A percentile compares a stretch with the other conserved stretches of the same genome.
phyloP scores from a whole-genome alignment of 2,797 vertebrate species.

The Acrossocheilus fasciatus region DNA sequence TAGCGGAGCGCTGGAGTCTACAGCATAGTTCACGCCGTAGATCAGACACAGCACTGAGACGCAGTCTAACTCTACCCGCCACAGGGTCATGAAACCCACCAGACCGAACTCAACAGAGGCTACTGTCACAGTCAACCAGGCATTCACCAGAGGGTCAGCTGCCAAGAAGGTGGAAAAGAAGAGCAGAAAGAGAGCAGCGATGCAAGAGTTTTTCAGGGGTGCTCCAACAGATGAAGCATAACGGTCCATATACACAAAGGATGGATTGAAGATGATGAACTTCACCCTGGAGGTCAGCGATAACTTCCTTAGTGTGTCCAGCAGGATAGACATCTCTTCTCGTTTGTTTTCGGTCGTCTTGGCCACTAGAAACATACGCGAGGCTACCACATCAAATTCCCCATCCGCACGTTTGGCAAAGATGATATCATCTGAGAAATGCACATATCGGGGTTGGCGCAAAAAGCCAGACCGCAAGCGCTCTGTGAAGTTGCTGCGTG shows the following conservation, averaged over 20 bases:
- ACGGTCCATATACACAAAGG: conserved; percentile 98
- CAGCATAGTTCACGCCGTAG: conserved; percentile 94
- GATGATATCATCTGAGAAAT: conserved; percentile 98
- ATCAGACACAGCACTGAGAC: conserved; percentile 97
- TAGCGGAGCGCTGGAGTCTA: conserved; percentile 94
- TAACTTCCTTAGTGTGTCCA: conserved; percentile 94
- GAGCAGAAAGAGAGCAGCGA: conserved; percentile 96
- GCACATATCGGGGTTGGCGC: conserved; percentile 88
- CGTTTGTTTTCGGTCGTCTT: conserved; percentile 98
- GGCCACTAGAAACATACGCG: conserved; percentile 95
- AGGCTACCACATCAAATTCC: conserved; percentile 92
- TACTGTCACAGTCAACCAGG: conserved; percentile 95
- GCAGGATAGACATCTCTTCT: conserved; percentile 95
- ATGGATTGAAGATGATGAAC: conserved; percentile 98
- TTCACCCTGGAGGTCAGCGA: conserved; percentile 97
- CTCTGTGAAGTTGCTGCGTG: conserved; percentile 93
- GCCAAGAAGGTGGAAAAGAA: conserved; percentile 96
- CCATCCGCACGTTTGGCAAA: conserved; percentile 93
- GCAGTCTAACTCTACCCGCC: conserved; percentile 97
- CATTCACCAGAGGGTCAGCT: conserved; percentile 92
- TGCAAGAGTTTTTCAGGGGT: conserved; percentile 95
- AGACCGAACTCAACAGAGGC: conserved; percentile 97
- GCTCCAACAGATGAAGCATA: conserved; percentile 94
- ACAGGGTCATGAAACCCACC: conserved; percentile 98
- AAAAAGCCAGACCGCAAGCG: conserved; percentile 91